Evolutionary conservation across 2,797 vertebrate species (phyloP).

Genomic region (Sebastes jordani): DNA sequence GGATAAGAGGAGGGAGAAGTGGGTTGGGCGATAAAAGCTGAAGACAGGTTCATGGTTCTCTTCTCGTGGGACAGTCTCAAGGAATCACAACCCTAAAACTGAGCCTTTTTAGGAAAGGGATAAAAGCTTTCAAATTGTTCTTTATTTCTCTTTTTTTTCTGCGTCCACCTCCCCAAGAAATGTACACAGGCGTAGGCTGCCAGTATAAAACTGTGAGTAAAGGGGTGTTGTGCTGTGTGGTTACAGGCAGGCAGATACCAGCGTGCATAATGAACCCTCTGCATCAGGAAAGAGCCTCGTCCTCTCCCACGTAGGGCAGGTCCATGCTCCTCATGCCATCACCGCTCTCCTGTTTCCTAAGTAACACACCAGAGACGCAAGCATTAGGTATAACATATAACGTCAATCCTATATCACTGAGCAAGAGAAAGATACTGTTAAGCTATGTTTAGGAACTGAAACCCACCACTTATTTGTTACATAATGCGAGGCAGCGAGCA

Average conservation of each 20-base stretch:
- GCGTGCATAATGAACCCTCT: constrained; percentile 33
- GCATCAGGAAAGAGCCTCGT: constrained; percentile 91
- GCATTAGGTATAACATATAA: constrained; percentile 13
- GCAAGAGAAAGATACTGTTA: background rate
- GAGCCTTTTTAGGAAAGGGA: constrained; percentile 12
- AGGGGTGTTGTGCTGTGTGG: constrained; percentile 60
- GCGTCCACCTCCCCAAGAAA: constrained; percentile 17
- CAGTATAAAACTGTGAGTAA: constrained; percentile 54
- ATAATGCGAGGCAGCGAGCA: constrained; percentile 9
- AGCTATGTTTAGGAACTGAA: constrained; percentile 19
- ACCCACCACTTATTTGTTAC: background rate
- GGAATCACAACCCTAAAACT: constrained; percentile 1
- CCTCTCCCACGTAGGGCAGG: constrained; percentile 87
- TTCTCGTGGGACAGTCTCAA: constrained; percentile 19
- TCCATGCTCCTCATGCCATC: constrained; percentile 86
- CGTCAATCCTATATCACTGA: background rate
- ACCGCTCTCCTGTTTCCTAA: constrained; percentile 92
- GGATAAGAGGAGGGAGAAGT: constrained; percentile 21
- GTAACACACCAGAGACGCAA: constrained; percentile 59
- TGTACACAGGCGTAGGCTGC: constrained; percentile 7
- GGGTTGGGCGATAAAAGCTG: background rate
- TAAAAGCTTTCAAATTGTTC: constrained; percentile 32
- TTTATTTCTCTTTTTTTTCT: constrained; percentile 2
- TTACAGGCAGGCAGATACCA: constrained; percentile 38
- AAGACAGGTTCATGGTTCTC: constrained; percentile 15